Conservation (phyloP, 2,888 invertebrate genomes). For the Drosophila recens region DNA sequence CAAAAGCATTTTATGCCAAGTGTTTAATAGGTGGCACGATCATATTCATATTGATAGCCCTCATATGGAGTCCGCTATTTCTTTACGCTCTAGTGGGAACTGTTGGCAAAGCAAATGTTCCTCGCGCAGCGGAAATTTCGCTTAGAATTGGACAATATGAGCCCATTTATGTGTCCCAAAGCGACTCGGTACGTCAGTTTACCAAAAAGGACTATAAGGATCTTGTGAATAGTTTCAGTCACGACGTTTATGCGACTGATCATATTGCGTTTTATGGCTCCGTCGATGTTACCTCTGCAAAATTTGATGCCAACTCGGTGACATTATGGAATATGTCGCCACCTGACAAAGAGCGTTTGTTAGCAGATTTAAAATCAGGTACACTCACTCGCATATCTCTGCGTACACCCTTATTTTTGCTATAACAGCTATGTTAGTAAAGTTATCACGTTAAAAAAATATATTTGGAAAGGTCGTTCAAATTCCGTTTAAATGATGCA, state of each 20-base stretch:
- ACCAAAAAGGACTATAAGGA: constrained; percentile 86
- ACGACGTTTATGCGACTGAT: constrained; percentile 55
- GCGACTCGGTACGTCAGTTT: constrained; percentile 91
- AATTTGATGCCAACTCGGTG: constrained; percentile 64
- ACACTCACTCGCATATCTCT: no score
- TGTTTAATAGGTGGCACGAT: constrained; percentile 95
- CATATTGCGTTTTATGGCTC: constrained; percentile 58
- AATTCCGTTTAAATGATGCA: no score
- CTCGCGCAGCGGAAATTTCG: constrained; percentile 92
- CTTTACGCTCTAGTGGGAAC: constrained; percentile 97
- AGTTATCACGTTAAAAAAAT: no score
- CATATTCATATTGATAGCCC: constrained; percentile 93
- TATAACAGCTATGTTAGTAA: no score
- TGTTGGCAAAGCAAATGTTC: constrained; percentile 94
- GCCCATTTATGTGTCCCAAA: constrained; percentile 95
- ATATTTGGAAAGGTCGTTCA: no score
- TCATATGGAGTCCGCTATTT: constrained; percentile 98
- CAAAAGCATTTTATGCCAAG: constrained; percentile 92
- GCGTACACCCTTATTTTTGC: no score
- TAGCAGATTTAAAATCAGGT: constrained; percentile 54
- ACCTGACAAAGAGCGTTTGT: constrained; percentile 56
- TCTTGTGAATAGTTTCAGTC: constrained; percentile 87
- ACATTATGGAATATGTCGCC: constrained; percentile 70
- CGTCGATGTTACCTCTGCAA: constrained; percentile 56
- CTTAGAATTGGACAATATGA: constrained; percentile 95